A percentile compares a stretch with the other conserved stretches of the same genome.
Evolutionary conservation across 2,113 vertebrate genomes (phyloP).

Genomic region (Tyto alba): DNA sequence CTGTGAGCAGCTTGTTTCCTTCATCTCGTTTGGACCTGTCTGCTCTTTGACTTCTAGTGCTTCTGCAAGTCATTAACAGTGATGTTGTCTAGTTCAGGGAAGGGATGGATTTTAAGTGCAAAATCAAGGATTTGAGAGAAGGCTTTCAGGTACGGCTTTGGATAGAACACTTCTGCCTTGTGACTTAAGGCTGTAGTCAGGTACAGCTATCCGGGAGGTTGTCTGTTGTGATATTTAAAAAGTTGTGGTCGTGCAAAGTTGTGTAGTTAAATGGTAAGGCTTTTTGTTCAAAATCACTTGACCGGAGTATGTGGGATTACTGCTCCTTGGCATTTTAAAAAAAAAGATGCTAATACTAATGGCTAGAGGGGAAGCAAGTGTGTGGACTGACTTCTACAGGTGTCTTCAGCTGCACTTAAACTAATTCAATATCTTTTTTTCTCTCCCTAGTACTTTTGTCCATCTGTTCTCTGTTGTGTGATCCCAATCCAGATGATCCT

Average conservation of each 20-base stretch:
- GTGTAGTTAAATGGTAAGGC: not conserved
- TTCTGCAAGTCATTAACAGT: not conserved
- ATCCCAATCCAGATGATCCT: slow-evolving; percentile 99
- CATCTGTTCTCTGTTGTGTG: slow-evolving; percentile 99
- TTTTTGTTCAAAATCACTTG: not conserved
- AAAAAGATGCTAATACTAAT: not conserved
- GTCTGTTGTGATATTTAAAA: not conserved
- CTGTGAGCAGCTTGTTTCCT: not conserved
- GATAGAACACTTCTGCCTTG: not conserved
- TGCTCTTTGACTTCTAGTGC: not conserved
- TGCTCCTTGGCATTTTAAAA: not conserved
- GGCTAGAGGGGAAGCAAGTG: not conserved
- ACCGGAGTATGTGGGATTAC: not conserved
- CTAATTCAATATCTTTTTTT: slow-evolving; percentile 33
- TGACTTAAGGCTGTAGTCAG: not conserved
- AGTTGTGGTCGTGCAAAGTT: rapidly evolving
- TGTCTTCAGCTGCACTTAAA: not conserved
- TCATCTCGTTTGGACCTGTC: not conserved
- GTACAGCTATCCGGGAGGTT: not conserved
- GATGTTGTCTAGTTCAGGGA: not conserved
- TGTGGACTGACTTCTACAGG: not conserved
- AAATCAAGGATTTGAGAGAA: not conserved
- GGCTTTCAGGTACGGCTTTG: not conserved
- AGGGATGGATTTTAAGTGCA: not conserved
- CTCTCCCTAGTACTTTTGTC: slow-evolving; percentile 91